Base-by-base conservation (phyloP, 2,797 vertebrate species). In the Pangasius krempfi region DNA sequence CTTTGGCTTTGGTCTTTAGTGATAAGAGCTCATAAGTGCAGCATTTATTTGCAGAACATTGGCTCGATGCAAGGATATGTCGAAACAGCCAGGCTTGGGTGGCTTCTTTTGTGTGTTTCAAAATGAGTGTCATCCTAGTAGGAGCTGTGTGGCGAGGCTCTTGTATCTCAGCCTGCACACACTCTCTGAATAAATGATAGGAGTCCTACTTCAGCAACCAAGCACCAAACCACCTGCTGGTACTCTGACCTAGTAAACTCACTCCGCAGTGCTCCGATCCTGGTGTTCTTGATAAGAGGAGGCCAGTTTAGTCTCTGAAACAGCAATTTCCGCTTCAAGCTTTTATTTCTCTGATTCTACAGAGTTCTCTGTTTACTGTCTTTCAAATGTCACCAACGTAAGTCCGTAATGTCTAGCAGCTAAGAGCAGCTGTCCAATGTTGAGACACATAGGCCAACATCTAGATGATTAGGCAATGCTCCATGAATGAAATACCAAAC, bases 151-250 rank as follows among this genome's bases (percentile, higher is more conserved):
- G 37, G 80, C 54, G 44, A 86, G 70, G 88, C 89, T 89, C 88
- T 78, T 60, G 60, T 88, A 84, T 84, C 89, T 89, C 87, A 70
- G 83, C 75, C 68, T 54, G 89, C 82, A 44, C 90, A 78, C 68
- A 88, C n/a, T 20, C 90, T 81, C 88, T 94, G 88, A 94, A 94
- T 94, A 92, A 94, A 93, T 94, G 84, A 94, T 94, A 90, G 88
- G 90, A 91, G 92, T 89, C 88, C 89, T 92, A 89, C 68, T 91
- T 91, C 89, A 90, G 87, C 68, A 84, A 86, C 88, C 89, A 89
- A 86, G 89, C 89, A 81, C 88, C 90, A 76, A 58, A 62, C 60
- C n/a, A 83, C 85, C 62, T 60, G 50, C 85, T 86, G 54, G 40
- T 78, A 52, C 58, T 79, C 84, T 58, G 85, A 78, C 76, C 30